Percentiles rank a stretch among this genome's conserved stretches.
Conservation (phyloP, 2,888 invertebrate species). For the Chalcosyrphus nemorum region DNA sequence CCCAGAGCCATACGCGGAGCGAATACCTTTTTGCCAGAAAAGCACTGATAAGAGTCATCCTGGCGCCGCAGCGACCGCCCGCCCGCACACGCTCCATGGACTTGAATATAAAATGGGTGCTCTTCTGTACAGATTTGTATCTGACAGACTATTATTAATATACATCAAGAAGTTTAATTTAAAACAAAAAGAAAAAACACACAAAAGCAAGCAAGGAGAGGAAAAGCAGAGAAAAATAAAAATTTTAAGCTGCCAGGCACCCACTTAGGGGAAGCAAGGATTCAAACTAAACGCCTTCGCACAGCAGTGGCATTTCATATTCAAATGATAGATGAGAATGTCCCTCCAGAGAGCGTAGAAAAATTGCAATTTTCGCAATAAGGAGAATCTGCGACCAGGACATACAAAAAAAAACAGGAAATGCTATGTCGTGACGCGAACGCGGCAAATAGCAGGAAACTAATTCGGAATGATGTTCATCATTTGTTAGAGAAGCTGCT, state of each 20-base stretch:
- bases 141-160: slow-evolving; percentile 71
- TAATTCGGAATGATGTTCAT: slow-evolving; percentile 65
- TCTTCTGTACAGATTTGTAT: slow-evolving; percentile 65
- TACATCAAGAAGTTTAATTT: slow-evolving; percentile 64
- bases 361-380: slow-evolving; percentile 57
- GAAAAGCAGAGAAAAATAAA: slow-evolving; percentile 27
- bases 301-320: slow-evolving; percentile 35
- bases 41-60: slow-evolving; percentile 35
- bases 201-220: not conserved
- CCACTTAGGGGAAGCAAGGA: slow-evolving; percentile 22
- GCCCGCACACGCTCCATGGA: not conserved
- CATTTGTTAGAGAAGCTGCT: slow-evolving; percentile 50
- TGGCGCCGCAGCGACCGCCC: not conserved
- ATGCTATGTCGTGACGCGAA: slow-evolving; percentile 1
- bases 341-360: slow-evolving; percentile 56
- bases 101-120: slow-evolving; percentile 28
- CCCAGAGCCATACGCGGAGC: slow-evolving; percentile 10
- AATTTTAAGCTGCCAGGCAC: slow-evolving; percentile 19
- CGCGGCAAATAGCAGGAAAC: slow-evolving; percentile 57
- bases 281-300: slow-evolving; percentile 1
- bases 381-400: slow-evolving; percentile 38
- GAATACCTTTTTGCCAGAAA: slow-evolving; percentile 1
- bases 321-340: slow-evolving; percentile 65
- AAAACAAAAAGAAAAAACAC: slow-evolving; percentile 29
- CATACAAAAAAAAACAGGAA: slow-evolving; percentile 15